Evolutionary conservation across 1,140 invertebrate genomes (phyloP).

Genomic region (Globodera ellingtonae): DNA sequence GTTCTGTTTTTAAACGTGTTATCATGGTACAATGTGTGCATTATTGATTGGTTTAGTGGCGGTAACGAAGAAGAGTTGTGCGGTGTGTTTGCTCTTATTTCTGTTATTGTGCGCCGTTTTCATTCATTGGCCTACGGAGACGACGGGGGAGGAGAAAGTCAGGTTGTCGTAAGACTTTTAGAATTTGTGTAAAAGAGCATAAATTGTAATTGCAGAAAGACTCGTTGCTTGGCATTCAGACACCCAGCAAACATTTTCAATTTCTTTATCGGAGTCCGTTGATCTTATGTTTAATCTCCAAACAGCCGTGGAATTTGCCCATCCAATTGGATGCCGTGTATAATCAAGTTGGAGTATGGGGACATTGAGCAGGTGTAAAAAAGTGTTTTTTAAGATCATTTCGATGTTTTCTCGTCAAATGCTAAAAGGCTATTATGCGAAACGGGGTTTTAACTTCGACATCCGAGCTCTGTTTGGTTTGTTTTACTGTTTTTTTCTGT

Average conservation of each 20-base stretch:
- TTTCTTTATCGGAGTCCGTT: constrained; percentile 49
- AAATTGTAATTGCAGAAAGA: constrained; percentile 31
- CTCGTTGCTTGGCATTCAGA: constrained; percentile 43
- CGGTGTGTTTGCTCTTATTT: constrained; percentile 44
- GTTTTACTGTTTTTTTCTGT: background rate
- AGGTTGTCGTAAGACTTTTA: background rate
- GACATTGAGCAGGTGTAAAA: constrained; percentile 39
- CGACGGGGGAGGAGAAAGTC: background rate
- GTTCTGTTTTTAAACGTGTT: constrained; percentile 15
- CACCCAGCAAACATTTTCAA: constrained; percentile 33
- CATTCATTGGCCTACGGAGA: constrained; percentile 6
- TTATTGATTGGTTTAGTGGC: constrained; percentile 33
- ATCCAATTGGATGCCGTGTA: constrained; percentile 52
- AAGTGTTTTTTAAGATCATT: constrained; percentile 31
- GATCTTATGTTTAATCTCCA: constrained; percentile 48
- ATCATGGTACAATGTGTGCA: constrained; percentile 18
- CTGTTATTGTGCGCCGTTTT: constrained; percentile 39
- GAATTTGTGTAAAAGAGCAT: background rate
- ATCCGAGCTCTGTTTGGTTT: constrained; percentile 39
- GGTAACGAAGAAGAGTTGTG: constrained; percentile 42
- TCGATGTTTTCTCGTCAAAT: constrained; percentile 39
- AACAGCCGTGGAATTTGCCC: constrained; percentile 43
- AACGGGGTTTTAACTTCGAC: constrained; percentile 51
- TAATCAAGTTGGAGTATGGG: constrained; percentile 47
- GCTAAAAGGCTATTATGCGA: constrained; percentile 36